phyloP scores from a whole-genome alignment of 2,888 invertebrate genomes.

The Arenicola marina region DNA sequence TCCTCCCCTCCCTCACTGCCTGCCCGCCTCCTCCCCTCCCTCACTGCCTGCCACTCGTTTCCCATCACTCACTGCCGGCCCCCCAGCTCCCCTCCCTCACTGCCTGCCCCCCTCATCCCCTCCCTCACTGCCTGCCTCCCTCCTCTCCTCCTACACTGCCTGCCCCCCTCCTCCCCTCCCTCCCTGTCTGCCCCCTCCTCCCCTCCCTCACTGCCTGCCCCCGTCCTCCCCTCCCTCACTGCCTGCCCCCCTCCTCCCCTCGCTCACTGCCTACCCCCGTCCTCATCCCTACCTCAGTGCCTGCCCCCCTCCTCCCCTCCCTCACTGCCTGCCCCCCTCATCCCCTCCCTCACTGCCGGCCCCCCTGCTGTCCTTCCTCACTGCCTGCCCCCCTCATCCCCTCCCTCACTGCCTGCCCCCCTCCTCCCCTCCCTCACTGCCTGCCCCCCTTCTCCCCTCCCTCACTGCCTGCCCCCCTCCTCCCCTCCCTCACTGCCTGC shows the following conservation, averaged over 20 bases:
- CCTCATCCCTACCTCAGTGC: not conserved
- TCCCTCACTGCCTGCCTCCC: slow-evolving; percentile 4
- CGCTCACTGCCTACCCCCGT: not conserved
- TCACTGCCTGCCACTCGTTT: not conserved
- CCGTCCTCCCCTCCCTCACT: not conserved
- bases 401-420: no score
- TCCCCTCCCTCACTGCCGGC: not conserved
- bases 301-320: slow-evolving; percentile 1
- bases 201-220: not conserved
- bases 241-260: not conserved
- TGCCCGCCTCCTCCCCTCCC: not conserved
- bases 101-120: not conserved
- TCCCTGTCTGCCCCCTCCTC: not conserved
- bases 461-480: no score
- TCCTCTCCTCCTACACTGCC: not conserved
- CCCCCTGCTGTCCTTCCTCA: no score
- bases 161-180: not conserved
- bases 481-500: no score
- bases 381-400: no score
- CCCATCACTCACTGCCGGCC: no score
- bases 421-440: no score
- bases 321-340: not conserved
- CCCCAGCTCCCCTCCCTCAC: not conserved
- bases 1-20: not conserved
- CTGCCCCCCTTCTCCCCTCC: no score